A percentile compares a stretch with the other conserved stretches of the same genome.
Evolutionary conservation across 2,888 invertebrate genomes (phyloP).

Genomic region (Tryphoninae sp.): DNA sequence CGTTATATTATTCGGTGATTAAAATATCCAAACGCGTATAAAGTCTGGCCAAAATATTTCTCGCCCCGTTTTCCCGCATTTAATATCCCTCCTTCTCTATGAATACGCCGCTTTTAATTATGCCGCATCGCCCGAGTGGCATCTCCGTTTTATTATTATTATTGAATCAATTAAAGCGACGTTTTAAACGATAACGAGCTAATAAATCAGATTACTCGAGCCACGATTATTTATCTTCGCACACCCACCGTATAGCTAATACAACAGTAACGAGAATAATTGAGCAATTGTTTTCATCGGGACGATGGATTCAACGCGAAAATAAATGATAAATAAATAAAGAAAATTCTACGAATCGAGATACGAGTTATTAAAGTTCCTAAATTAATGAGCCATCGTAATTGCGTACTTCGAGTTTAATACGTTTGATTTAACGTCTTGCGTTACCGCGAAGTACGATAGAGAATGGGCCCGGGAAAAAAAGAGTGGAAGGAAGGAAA

Average conservation of each 20-base stretch:
- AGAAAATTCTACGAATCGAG: slow-evolving; percentile 5
- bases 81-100: slow-evolving; percentile 54
- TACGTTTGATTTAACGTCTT: slow-evolving; percentile 63
- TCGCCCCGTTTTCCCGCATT: slow-evolving; percentile 29
- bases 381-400: slow-evolving; percentile 31
- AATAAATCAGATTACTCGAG: slow-evolving; percentile 34
- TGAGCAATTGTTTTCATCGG: slow-evolving; percentile 33
- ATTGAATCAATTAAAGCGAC: slow-evolving; percentile 43
- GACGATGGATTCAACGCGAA: background rate
- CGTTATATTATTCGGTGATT: slow-evolving; percentile 31
- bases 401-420: slow-evolving; percentile 28
- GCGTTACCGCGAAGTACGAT: slow-evolving; percentile 29
- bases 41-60: slow-evolving; percentile 22
- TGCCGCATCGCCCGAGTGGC: background rate
- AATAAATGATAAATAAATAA: background rate
- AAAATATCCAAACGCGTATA: slow-evolving; percentile 30
- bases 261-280: slow-evolving; percentile 29
- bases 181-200: slow-evolving; percentile 10
- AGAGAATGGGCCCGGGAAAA: slow-evolving; percentile 24
- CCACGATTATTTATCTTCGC: background rate
- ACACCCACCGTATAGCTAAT: background rate
- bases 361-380: slow-evolving; percentile 22
- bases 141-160: slow-evolving; percentile 30
- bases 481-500: slow-evolving; percentile 37
- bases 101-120: slow-evolving; percentile 37